Percentiles rank a stretch among this genome's conserved stretches.
These are phyloP conservation scores for Monochamus saltuarius DNA, from an alignment of 1,140 invertebrate genomes.

Conservation along the genomic window DNA sequence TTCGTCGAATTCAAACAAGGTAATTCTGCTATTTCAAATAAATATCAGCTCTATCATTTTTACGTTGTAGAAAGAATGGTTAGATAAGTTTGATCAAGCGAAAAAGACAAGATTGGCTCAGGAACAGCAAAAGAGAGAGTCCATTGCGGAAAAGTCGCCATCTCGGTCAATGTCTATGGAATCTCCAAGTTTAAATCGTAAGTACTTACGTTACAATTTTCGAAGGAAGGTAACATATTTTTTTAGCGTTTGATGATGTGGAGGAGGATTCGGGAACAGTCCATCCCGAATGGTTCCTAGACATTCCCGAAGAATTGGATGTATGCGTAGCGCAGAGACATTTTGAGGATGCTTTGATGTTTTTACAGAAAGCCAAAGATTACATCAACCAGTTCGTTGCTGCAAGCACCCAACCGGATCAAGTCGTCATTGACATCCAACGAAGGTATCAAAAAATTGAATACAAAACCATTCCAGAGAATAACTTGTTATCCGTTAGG, in stretches of 20 bases:
- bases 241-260: slow-evolving; percentile 54
- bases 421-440: slow-evolving; percentile 51
- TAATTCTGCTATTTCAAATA: slow-evolving; percentile 34
- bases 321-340: slow-evolving; percentile 96
- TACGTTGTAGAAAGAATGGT: slow-evolving; percentile 81
- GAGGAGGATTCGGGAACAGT: slow-evolving; percentile 58
- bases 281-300: slow-evolving; percentile 86
- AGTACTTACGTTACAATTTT: not conserved
- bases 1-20: slow-evolving; percentile 78
- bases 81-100: slow-evolving; percentile 89
- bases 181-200: slow-evolving; percentile 50
- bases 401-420: slow-evolving; percentile 52
- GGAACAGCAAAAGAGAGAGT: slow-evolving; percentile 61
- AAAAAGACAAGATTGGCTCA: slow-evolving; percentile 80
- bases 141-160: slow-evolving; percentile 50
- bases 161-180: slow-evolving; percentile 53
- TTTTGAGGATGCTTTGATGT: slow-evolving; percentile 89
- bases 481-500: slow-evolving; percentile 46
- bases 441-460: slow-evolving; percentile 46
- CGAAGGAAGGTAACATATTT: slow-evolving; percentile 6
- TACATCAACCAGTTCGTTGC: slow-evolving; percentile 55
- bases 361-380: slow-evolving; percentile 75
- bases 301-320: slow-evolving; percentile 93
- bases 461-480: not conserved
- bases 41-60: slow-evolving; percentile 1